Conservation (phyloP, 2,797 vertebrate species). For the Intellagama lesueurii region DNA sequence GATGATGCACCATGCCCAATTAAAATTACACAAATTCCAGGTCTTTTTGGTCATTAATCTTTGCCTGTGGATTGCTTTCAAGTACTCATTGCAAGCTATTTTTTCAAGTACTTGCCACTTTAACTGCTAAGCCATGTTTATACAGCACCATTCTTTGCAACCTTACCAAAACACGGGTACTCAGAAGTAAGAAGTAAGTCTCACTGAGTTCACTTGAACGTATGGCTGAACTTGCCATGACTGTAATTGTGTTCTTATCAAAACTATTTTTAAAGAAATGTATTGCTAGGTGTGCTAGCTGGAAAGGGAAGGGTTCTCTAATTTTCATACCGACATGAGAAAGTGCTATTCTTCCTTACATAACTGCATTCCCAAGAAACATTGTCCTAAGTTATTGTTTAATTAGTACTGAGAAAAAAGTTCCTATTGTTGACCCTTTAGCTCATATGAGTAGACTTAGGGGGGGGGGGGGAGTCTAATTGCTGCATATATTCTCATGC, state of each 20-base stretch:
- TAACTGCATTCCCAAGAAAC: background rate
- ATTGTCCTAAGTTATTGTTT: too few species aligned
- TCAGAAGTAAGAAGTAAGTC: background rate
- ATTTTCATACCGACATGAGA: background rate
- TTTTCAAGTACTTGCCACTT: constrained; percentile 40
- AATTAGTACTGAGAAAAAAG: too few species aligned
- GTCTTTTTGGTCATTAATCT: constrained; percentile 68
- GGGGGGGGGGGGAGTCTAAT: too few species aligned
- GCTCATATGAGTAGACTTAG: too few species aligned
- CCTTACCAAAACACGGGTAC: background rate
- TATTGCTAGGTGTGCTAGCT: background rate
- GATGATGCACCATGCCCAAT: constrained; percentile 64
- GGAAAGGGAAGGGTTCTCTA: background rate
- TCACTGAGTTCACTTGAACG: background rate
- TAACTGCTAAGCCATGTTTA: constrained; percentile 38
- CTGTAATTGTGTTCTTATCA: background rate
- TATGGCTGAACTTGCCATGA: background rate
- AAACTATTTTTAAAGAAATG: background rate
- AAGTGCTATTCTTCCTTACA: background rate
- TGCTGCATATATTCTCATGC: too few species aligned
- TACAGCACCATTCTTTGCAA: constrained; percentile 17
- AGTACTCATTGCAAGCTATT: constrained; percentile 61
- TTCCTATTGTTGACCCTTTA: too few species aligned
- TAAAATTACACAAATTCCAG: constrained; percentile 59
- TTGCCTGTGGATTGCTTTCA: constrained; percentile 61